Base-by-base conservation (phyloP, 2,888 invertebrate genomes). In the Pristionchus exspectatus region DNA sequence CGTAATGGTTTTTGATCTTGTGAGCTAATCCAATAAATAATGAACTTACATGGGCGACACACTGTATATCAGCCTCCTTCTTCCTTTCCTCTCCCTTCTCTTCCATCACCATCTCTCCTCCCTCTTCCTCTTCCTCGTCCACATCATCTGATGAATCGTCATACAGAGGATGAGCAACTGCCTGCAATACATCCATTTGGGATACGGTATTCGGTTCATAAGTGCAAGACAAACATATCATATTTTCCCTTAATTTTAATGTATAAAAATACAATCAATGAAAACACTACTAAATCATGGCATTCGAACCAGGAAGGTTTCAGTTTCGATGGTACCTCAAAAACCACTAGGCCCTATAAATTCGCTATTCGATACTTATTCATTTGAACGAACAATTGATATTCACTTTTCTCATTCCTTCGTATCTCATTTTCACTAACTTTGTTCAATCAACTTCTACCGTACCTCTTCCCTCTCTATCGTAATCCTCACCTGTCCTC, bases 91-190 rank as follows among this genome's bases (percentile, higher is more conserved):
- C 69, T 30, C 69, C 30, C 66, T 87, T 38, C 69, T 69, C 54
- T 44, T 59, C 66, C 59, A 30, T 59, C n/a, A 33, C 66, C 59
- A 30, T 59, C n/a, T 27, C 44, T 21, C 50, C 69, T 50, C 33
- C 87, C 33, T 87, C 87, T n/a, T 87, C 87, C n/a, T 87, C 87
- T 24, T 69, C 69, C 54, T 87, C 87, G 1, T 87, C 87, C 33
- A 66, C 27, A 24, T 66, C 66, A 87, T 87, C 87, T 27, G 66
- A 66, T 24, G 87, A 87, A 9, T 66, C 66, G 50, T 66, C 69
- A 5, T n/a, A 33, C 2, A 44, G 7, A 16, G 69, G 66, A 4
- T 69, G 54, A 0, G 87, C 27, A 16, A 24, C 44, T 12, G 44
- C 66, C 86, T 86, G 66, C 24, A 27, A 56, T 84, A 27, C 4